Evolutionary conservation across 2,888 invertebrate species (phyloP), one percentile per base, ranked within the genome.

Genomic region (Eilema griseolum): DNA sequence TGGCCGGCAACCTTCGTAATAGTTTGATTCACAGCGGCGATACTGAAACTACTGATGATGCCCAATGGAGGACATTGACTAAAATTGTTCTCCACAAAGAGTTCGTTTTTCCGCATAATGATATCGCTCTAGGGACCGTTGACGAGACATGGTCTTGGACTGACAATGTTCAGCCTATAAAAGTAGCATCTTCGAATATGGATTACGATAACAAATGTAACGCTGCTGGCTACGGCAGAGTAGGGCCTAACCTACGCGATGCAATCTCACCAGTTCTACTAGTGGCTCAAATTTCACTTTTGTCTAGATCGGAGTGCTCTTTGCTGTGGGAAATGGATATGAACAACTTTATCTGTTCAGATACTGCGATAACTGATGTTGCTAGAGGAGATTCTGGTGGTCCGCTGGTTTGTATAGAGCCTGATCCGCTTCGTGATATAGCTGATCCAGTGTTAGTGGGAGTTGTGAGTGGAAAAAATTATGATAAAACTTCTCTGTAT

Each of bases 371-470:
- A 3, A 33, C 77, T 0, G 82, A 82, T 52, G 82, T 82, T 0
- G 81, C 88, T 0, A 79, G 75, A 7, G 93, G 93, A 0, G 94
- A 93, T 71, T 93, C 93, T 0, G 94, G 93, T 0, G 92, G 93
- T 0, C 94, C 93, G 0, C 71, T 94, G 33, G 81, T 84, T 2
- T 93, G 94, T 68, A 79, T 72, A 3, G 80, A 70, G 2, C 89
- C 89, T 0, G 52, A 63, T 0, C 90, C 91, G 37, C 82, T 87
- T 0, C 78, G 59, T 0, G 89, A 89, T 11, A 60, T 74, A 0
- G 75, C 80, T 0, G 78, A 74, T 12, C 87, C 88, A 3, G 62
- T 93, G 2, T 70, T 93, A 20, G 90, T 87, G 0, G 93, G 93
- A 0, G 70, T 94, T 0, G 93, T 93, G 0, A 89, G 92, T 52